Conservation (phyloP, 2,113 vertebrate species). For the Mungos mungo region DNA sequence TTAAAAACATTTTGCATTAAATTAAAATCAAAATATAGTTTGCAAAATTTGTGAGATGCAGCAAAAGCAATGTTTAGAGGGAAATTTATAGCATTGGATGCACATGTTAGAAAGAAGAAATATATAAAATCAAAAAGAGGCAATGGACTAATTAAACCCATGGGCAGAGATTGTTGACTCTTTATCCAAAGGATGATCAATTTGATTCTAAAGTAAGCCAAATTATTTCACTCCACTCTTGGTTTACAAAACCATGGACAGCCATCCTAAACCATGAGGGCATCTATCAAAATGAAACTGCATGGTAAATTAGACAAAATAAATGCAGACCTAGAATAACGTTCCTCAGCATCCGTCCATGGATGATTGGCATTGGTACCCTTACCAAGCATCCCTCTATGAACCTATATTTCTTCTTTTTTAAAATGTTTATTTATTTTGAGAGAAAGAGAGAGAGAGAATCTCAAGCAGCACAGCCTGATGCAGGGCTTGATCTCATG, state of each 20-base stretch:
- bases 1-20: slow-evolving; percentile 37
- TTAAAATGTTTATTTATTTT: too few species aligned
- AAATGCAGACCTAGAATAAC: not conserved
- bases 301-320: not conserved
- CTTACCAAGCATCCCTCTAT: not conserved
- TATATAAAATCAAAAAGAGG: not conserved
- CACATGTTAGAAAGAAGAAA: not conserved
- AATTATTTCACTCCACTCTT: not conserved
- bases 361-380: not conserved
- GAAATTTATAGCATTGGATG: not conserved
- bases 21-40: not conserved
- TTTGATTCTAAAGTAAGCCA: slow-evolving; percentile 4
- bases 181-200: not conserved
- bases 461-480: too few species aligned
- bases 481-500: too few species aligned
- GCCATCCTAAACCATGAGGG: not conserved
- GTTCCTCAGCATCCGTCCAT: not conserved
- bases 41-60: not conserved
- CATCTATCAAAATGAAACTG: not conserved
- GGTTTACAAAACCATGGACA: not conserved
- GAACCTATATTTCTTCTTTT: not conserved
- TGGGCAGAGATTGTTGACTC: not conserved
- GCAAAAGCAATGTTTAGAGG: not conserved
- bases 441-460: too few species aligned
- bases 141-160: not conserved